Conservation (phyloP, 1,140 invertebrate species). For the Neelides sp. region DNA sequence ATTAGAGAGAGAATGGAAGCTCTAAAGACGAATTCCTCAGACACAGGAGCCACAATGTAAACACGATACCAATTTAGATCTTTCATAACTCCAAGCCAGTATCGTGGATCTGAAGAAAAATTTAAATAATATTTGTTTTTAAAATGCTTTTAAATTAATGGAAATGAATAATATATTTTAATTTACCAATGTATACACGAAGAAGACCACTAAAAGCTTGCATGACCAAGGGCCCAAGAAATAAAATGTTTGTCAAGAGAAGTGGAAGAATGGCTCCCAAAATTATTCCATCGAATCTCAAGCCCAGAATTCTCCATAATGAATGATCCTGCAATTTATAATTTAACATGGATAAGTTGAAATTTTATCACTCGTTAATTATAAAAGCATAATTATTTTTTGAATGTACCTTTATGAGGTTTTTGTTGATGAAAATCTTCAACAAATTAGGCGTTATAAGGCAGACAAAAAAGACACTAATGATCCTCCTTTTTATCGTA, state of each 20-base stretch:
- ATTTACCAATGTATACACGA: slow-evolving; percentile 53
- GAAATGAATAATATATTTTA: not conserved
- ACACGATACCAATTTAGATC: slow-evolving; percentile 74
- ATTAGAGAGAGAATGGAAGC: slow-evolving; percentile 87
- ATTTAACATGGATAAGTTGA: not conserved
- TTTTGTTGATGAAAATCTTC: slow-evolving; percentile 38
- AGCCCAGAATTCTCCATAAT: slow-evolving; percentile 59
- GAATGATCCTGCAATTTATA: slow-evolving; percentile 14
- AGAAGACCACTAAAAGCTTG: slow-evolving; percentile 54
- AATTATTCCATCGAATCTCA: slow-evolving; percentile 57
- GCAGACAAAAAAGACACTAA: slow-evolving; percentile 68
- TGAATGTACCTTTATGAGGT: slow-evolving; percentile 30
- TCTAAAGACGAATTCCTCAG: slow-evolving; percentile 87
- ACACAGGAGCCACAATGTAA: slow-evolving; percentile 77
- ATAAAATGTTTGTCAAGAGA: slow-evolving; percentile 66
- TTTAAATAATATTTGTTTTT: slow-evolving; percentile 21
- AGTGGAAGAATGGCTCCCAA: slow-evolving; percentile 61
- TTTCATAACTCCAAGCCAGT: slow-evolving; percentile 55
- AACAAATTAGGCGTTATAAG: slow-evolving; percentile 62
- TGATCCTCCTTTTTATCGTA: slow-evolving; percentile 75
- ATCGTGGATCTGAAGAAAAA: slow-evolving; percentile 50
- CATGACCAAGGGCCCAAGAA: slow-evolving; percentile 66
- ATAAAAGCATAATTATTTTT: not conserved
- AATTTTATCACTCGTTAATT: not conserved
- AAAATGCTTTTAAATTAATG: not conserved